Evolutionary conservation across 2,888 invertebrate genomes (phyloP).

Genomic region (Sinodicranocentrus sp.): DNA sequence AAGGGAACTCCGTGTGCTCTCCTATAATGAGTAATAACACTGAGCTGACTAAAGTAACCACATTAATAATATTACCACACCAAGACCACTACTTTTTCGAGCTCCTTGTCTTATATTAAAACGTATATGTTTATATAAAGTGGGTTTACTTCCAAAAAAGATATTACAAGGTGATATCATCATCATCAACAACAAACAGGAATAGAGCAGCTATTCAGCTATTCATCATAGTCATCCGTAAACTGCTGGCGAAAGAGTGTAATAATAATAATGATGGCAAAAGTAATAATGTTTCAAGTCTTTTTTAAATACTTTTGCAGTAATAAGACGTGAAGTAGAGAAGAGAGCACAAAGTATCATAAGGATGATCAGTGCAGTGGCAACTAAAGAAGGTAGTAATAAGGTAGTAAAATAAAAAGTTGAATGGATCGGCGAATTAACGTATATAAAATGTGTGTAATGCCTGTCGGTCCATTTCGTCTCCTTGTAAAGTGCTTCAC

Average conservation of each 20-base stretch:
- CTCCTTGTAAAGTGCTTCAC: background rate
- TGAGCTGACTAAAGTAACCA: constrained; percentile 29
- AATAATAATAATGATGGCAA: constrained; percentile 40
- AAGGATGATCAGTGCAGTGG: background rate
- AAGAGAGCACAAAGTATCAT: background rate
- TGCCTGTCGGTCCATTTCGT: background rate
- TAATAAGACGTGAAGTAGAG: constrained; percentile 1
- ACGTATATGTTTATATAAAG: too few relatives aligned
- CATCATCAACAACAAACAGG: constrained; percentile 33
- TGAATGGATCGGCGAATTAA: constrained; percentile 36
- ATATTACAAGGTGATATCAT: constrained; percentile 40
- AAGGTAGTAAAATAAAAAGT: constrained; percentile 49
- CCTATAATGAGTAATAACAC: constrained; percentile 34
- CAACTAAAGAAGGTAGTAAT: constrained; percentile 1
- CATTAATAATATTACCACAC: constrained; percentile 59
- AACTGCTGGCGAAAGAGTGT: background rate
- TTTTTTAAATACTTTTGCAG: constrained; percentile 55
- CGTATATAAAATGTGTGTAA: background rate
- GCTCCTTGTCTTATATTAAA: too few relatives aligned
- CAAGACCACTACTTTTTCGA: constrained; percentile 10
- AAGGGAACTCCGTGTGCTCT: background rate
- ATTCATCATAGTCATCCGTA: constrained; percentile 1
- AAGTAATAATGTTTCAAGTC: constrained; percentile 59
- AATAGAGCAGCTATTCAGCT: background rate
- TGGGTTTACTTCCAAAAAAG: constrained; percentile 24